A percentile compares a stretch with the other conserved stretches of the same genome.
These are phyloP conservation scores for Drosophila tani DNA, from an alignment of 1,140 invertebrate species.

Conservation along the genomic window DNA sequence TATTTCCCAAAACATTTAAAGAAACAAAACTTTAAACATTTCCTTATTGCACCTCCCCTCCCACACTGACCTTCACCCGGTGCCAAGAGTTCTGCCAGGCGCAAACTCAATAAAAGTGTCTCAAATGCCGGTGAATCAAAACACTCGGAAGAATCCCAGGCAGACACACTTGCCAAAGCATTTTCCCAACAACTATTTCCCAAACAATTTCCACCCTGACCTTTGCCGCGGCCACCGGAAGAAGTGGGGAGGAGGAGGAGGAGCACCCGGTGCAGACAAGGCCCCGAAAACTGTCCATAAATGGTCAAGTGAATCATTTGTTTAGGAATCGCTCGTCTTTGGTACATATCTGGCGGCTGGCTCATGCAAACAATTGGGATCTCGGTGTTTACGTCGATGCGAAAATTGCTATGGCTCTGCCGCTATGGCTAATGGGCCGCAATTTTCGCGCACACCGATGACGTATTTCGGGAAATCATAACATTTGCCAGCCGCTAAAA, in stretches of 20 bases:
- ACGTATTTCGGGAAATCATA: slow-evolving; percentile 81
- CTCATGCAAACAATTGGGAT: slow-evolving; percentile 52
- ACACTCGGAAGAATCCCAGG: background rate
- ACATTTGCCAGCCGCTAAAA: slow-evolving; percentile 57
- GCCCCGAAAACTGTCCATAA: slow-evolving; percentile 61
- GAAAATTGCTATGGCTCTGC: slow-evolving; percentile 31
- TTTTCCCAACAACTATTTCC: slow-evolving; percentile 21
- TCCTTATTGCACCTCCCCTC: background rate
- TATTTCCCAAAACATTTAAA: background rate
- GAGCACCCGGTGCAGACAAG: slow-evolving; percentile 10
- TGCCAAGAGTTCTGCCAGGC: background rate
- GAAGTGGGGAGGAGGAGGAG: background rate
- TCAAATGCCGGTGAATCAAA: slow-evolving; percentile 26
- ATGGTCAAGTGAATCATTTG: slow-evolving; percentile 82
- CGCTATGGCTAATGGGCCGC: slow-evolving; percentile 72
- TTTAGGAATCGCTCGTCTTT: slow-evolving; percentile 53
- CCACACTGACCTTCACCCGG: slow-evolving; percentile 1
- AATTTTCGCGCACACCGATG: slow-evolving; percentile 65
- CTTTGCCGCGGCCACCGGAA: slow-evolving; percentile 14
- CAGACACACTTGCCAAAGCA: slow-evolving; percentile 15
- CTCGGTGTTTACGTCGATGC: slow-evolving; percentile 68
- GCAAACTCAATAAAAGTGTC: slow-evolving; percentile 21
- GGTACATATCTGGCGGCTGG: slow-evolving; percentile 50
- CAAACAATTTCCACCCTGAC: slow-evolving; percentile 44
- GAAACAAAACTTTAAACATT: no score